Evolutionary conservation across 2,888 invertebrate species (phyloP).

Genomic region (Cephus spinipes): DNA sequence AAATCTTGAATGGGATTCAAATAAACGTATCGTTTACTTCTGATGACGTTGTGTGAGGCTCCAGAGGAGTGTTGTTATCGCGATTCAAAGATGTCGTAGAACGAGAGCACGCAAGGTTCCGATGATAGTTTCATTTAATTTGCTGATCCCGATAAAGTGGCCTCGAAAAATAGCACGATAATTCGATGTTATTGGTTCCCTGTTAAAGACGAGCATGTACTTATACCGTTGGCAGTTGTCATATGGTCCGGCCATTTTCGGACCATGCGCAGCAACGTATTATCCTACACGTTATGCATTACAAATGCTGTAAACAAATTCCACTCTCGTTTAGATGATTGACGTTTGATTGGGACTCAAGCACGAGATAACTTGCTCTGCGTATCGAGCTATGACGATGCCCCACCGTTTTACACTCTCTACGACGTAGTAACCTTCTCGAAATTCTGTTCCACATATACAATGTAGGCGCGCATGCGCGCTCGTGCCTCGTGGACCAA

Average conservation of each 20-base stretch:
- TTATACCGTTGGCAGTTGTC: neutral
- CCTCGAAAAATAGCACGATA: constrained; percentile 38
- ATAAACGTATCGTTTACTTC: neutral
- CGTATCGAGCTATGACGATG: neutral
- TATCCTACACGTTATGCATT: constrained; percentile 26
- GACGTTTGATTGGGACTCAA: constrained; percentile 35
- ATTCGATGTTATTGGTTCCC: constrained; percentile 41
- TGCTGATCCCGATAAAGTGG: constrained; percentile 8
- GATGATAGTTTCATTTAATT: neutral
- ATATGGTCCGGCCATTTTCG: constrained; percentile 34
- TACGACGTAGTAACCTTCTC: constrained; percentile 16
- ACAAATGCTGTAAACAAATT: constrained; percentile 45
- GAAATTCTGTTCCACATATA: constrained; percentile 1
- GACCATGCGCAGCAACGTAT: constrained; percentile 29
- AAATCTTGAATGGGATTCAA: neutral
- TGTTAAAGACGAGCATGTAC: constrained; percentile 30
- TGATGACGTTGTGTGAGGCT: neutral
- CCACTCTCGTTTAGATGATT: constrained; percentile 44
- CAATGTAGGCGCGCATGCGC: neutral
- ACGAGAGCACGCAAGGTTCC: neutral
- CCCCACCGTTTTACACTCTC: neutral
- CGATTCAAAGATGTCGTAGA: neutral
- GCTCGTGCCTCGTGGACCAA: neutral
- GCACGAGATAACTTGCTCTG: constrained; percentile 3
- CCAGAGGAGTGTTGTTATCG: neutral